Evolutionary conservation across 1,140 invertebrate species (phyloP).

Genomic region (Trachymyrmex cornetzi): DNA sequence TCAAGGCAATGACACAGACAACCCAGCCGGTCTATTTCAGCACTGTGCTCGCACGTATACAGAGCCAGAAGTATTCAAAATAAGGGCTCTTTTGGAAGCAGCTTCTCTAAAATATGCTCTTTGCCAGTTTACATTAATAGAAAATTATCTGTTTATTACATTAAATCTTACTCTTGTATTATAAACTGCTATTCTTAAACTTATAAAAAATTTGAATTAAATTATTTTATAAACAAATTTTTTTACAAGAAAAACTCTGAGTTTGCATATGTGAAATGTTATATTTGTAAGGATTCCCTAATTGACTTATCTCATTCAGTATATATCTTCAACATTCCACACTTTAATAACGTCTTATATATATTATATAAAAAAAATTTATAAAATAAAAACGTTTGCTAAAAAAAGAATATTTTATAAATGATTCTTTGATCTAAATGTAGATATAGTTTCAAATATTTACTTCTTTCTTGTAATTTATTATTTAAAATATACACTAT

Average conservation of each 20-base stretch:
- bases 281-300: slow-evolving; percentile 72
- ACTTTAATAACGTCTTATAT: slow-evolving; percentile 23
- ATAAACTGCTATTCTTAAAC: background rate
- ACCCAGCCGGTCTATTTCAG: slow-evolving; percentile 83
- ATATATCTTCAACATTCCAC: slow-evolving; percentile 41
- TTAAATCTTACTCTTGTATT: background rate
- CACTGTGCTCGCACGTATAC: slow-evolving; percentile 29
- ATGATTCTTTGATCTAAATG: slow-evolving; percentile 1
- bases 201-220: background rate
- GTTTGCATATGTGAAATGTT: slow-evolving; percentile 15
- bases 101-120: background rate
- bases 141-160: background rate
- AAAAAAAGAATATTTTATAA: background rate
- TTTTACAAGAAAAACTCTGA: no score
- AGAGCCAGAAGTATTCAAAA: slow-evolving; percentile 58
- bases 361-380: slow-evolving; percentile 27
- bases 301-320: slow-evolving; percentile 69
- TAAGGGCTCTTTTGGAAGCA: slow-evolving; percentile 14
- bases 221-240: slow-evolving; percentile 10
- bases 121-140: slow-evolving; percentile 10
- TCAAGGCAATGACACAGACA: slow-evolving; percentile 71
- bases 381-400: background rate
- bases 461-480: background rate
- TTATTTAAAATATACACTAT: background rate
- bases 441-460: slow-evolving; percentile 18